These are phyloP conservation scores for Oryzias sinensis DNA, from an alignment of 2,797 vertebrate species.

Conservation along the genomic window DNA sequence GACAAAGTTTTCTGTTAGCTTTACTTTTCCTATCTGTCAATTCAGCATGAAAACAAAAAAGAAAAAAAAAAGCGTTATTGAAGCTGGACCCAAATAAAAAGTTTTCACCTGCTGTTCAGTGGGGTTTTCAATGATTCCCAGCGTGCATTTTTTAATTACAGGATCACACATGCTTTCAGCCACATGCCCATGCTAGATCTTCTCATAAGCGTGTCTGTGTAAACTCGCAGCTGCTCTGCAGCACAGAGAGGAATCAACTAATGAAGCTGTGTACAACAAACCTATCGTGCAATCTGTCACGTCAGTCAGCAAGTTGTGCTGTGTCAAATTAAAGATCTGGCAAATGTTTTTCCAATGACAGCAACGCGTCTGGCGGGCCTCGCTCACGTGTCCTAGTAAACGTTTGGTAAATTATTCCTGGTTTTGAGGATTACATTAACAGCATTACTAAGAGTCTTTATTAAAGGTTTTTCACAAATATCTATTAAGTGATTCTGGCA, in stretches of 20 bases:
- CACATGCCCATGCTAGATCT: constrained; percentile 22
- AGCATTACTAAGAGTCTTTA: constrained; percentile 1
- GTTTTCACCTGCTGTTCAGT: constrained; percentile 2
- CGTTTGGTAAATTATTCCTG: background rate
- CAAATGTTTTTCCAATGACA: constrained; percentile 21
- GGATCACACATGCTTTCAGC: constrained; percentile 17
- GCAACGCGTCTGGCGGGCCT: constrained; percentile 16
- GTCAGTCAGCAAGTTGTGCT: constrained; percentile 44
- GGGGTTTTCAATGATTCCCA: background rate
- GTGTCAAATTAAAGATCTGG: constrained; percentile 48
- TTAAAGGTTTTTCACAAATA: constrained; percentile 10
- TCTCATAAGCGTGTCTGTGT: constrained; percentile 27
- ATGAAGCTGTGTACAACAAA: constrained; percentile 39
- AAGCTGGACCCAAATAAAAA: constrained; percentile 1
- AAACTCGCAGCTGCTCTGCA: constrained; percentile 42
- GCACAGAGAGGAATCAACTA: constrained; percentile 32
- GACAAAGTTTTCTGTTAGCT: too few species aligned
- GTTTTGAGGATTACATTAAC: background rate
- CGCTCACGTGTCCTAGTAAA: constrained; percentile 6
- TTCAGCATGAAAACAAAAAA: constrained; percentile 1
- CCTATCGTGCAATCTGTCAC: constrained; percentile 57
- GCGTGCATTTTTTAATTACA: constrained; percentile 7
- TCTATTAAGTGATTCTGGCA: background rate
- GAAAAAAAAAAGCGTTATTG: background rate
- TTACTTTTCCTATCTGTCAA: too few species aligned